Evolutionary conservation across 1,140 invertebrate species (phyloP).

Genomic region (Conus ventricosus): DNA sequence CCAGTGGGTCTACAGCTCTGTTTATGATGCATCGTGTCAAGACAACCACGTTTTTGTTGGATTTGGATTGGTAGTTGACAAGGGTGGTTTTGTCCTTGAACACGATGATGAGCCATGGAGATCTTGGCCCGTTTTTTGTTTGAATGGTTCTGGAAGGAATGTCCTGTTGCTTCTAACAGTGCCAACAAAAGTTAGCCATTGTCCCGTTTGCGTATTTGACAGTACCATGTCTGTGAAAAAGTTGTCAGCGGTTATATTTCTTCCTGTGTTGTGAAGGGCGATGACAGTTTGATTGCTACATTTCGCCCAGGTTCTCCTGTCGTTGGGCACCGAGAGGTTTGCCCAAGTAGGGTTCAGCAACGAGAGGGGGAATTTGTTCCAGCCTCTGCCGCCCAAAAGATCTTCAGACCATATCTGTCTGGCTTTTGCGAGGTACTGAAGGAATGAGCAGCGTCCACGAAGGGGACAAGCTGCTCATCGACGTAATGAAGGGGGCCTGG

Average conservation of each 20-base stretch:
- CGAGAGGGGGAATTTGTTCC: constrained; percentile 34
- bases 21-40: constrained; percentile 9
- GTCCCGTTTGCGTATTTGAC: neutral
- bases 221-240: constrained; percentile 30
- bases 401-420: neutral
- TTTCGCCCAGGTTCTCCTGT: no score
- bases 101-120: neutral
- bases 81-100: constrained; percentile 6
- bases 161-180: constrained; percentile 17
- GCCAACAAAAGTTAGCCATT: constrained; percentile 31
- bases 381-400: constrained; percentile 45
- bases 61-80: constrained; percentile 20
- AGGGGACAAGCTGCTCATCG: constrained; percentile 50
- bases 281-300: neutral
- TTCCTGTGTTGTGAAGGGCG: no score
- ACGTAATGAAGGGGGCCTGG: constrained; percentile 46
- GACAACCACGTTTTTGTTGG: constrained; percentile 22
- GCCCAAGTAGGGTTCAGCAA: constrained; percentile 28
- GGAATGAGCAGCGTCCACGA: constrained; percentile 51
- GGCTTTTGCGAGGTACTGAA: neutral
- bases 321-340: constrained; percentile 10
- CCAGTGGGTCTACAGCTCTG: neutral
- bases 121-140: neutral
- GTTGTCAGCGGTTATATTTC: neutral
- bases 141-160: constrained; percentile 15